Conservation (phyloP, 2,888 invertebrate species). For the Epinotia nisella region DNA sequence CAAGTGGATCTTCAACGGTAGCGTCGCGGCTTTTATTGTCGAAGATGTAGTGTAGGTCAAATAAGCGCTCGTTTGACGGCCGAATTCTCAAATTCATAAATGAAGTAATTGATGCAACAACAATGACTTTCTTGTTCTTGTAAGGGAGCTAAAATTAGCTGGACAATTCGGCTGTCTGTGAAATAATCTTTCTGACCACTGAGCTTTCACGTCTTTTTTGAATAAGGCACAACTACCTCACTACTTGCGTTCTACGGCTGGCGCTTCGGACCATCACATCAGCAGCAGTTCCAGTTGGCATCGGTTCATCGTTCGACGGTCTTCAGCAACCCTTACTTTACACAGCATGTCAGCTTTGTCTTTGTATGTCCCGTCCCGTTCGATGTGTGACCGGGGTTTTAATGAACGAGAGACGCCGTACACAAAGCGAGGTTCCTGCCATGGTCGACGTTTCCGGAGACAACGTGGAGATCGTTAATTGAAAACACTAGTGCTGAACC, state of each 20-base stretch:
- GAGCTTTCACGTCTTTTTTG: neutral
- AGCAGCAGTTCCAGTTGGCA: neutral
- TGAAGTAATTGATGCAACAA: too few species aligned
- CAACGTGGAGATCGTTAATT: neutral
- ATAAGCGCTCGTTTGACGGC: too few species aligned
- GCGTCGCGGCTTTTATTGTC: too few species aligned
- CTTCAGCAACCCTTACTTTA: neutral
- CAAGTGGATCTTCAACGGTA: too few species aligned
- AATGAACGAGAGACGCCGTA: neutral
- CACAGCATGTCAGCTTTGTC: neutral
- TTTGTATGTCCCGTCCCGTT: neutral
- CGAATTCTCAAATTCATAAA: too few species aligned
- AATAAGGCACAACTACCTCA: neutral
- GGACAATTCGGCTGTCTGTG: neutral
- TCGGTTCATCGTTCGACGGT: neutral
- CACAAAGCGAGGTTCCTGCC: neutral
- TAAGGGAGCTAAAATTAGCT: neutral
- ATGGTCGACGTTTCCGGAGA: neutral
- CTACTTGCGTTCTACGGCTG: neutral
- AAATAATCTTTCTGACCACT: neutral
- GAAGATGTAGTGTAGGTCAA: too few species aligned
- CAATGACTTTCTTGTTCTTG: too few species aligned
- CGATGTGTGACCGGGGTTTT: neutral
- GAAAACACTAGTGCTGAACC: neutral
- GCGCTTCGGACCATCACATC: neutral